Base-by-base conservation (phyloP, 2,888 invertebrate species). In the Agrotis clavis region DNA sequence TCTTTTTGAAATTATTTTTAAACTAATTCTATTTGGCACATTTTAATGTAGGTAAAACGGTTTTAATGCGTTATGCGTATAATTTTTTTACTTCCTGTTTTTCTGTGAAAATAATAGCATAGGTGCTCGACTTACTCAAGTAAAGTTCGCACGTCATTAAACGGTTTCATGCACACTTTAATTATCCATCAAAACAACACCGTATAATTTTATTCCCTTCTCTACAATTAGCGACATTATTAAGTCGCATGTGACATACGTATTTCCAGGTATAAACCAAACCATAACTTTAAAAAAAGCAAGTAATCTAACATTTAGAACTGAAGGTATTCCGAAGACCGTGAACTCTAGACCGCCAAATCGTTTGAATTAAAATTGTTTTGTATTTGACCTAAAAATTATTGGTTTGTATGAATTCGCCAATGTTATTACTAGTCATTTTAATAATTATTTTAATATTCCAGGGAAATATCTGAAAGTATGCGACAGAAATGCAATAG, bases 401-500 rank as follows among this genome's bases (percentile, higher is more conserved):
- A 41, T 14, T 35, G 4, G 25, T 47, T 19, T 57, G 7, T 19
- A 71, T 19, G 14, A 16, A 51, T 59, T 51, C 4, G n/a, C 9
- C n/a, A 18, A n/a, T 16, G 21, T 16, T 13, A 16, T 13, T 45
- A 21, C 21, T 35, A 51, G 3, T 18, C 11, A 18, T 45, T 67
- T 11, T 48, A 53, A 51, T 16, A 1, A 25, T 13, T 19, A 21
- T 57, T 45, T 21, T 41, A 4, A 7, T 19, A 60, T 64, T 95
- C 25, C 92, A 97, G 97, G 90, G 13, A 94, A 96, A 69, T 96
- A 96, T 85, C 88, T 97, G 1, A 96, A 97, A 80, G 92, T 96
- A 67, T 97, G 97, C 86, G 92, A 94, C 63, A 94, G 97, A 77
- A 95, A 95, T 83, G 96, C 97, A 66, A 93, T 94, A n/a, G 96